phyloP scores from a whole-genome alignment of 2,113 vertebrate genomes.

The Trichechus manatus region DNA sequence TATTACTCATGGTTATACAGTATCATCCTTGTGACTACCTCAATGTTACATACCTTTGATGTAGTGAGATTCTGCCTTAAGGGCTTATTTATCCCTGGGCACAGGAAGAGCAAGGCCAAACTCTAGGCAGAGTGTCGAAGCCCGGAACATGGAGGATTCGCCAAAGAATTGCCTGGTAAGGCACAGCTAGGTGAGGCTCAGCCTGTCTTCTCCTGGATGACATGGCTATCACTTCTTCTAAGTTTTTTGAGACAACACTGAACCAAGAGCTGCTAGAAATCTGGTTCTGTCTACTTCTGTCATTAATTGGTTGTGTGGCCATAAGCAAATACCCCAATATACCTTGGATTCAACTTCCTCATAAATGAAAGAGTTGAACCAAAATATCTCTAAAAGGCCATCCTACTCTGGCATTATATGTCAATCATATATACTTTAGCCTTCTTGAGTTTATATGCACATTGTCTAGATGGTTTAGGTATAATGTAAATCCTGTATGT shows the following conservation, averaged over 20 bases:
- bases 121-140: neutral
- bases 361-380: neutral
- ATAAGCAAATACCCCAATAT: neutral
- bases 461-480: neutral
- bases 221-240: neutral
- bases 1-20: neutral
- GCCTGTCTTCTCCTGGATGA: neutral
- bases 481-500: neutral
- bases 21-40: neutral
- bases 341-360: neutral
- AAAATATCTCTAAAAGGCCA: conserved; percentile 1
- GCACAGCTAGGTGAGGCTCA: neutral
- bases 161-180: neutral
- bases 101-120: neutral
- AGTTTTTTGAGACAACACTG: neutral
- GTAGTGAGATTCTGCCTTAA: conserved; percentile 8
- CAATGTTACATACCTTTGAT: neutral
- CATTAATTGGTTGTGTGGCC: neutral
- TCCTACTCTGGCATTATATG: neutral
- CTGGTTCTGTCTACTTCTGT: neutral
- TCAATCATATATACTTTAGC: neutral
- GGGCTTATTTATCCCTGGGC: neutral
- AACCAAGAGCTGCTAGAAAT: neutral
- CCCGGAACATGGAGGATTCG: neutral
- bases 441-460: neutral